phyloP scores from a whole-genome alignment of 2,888 invertebrate species.

The Polia nebulosa region DNA sequence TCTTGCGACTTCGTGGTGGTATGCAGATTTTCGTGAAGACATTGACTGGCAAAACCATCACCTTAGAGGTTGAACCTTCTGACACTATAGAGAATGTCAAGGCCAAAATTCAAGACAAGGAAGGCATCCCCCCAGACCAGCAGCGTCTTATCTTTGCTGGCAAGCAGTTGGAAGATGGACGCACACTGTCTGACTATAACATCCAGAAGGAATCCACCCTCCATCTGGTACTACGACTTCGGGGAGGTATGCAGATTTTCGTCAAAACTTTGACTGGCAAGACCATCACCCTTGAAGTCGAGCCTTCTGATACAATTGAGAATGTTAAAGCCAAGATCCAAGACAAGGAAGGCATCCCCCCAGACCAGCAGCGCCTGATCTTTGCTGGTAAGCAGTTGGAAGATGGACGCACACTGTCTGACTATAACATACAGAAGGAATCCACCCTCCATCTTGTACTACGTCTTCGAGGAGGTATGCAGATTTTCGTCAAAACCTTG shows the following conservation, averaged over 20 bases:
- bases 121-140: constrained; percentile 83
- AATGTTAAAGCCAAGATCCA: constrained; percentile 85
- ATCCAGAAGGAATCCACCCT: constrained; percentile 84
- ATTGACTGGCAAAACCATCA: constrained; percentile 93
- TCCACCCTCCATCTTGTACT: constrained; percentile 82
- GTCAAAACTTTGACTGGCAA: constrained; percentile 84
- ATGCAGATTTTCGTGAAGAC: constrained; percentile 98
- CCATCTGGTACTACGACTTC: constrained; percentile 79
- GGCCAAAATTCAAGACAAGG: constrained; percentile 83
- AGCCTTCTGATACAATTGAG: constrained; percentile 82
- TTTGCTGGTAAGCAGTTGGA: constrained; percentile 84
- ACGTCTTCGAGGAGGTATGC: constrained; percentile 83
- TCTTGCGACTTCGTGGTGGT: constrained; percentile 67
- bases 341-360: constrained; percentile 84
- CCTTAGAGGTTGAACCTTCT: constrained; percentile 80
- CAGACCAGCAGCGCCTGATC: constrained; percentile 83
- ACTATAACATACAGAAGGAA: constrained; percentile 85
- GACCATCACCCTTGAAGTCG: constrained; percentile 83
- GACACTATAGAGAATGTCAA: constrained; percentile 84
- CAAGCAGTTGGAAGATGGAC: constrained; percentile 82
- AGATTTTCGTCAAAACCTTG: constrained; percentile 81
- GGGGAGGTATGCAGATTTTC: constrained; percentile 85
- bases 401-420: constrained; percentile 83
- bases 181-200: constrained; percentile 82
- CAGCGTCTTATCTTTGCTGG: constrained; percentile 83